Evolutionary conservation across 2,797 vertebrate genomes (phyloP), one percentile per base, ranked within the genome.

Genomic region (Gastrophryne carolinensis): DNA sequence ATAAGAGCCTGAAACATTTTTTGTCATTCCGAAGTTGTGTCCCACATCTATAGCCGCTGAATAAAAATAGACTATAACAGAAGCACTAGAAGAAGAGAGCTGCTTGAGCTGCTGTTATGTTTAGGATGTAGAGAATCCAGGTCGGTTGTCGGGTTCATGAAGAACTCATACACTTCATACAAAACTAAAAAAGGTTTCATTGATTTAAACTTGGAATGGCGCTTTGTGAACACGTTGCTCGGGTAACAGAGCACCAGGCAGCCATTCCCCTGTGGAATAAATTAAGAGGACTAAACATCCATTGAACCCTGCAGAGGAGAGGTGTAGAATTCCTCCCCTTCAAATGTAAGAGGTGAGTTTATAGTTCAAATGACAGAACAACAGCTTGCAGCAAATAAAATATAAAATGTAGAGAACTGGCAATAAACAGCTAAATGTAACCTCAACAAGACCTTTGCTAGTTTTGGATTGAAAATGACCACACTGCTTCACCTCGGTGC

Each of bases 171-270:
- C 30, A 69, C 17, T 30, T 56, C 39, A 56, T 30, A 17, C 56
- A 56, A n/a, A n/a, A n/a, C n/a, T n/a, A n/a, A 69, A 56, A 69
- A 69, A 69, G 29, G 50, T 56, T 68, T 41, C 44, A 69, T 56
- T 5, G 35, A 69, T 69, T 69, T 44, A 21, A 35, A 44, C 44
- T 19, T 41, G 50, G 39, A 39, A 27, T 29, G n/a, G 23, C 7
- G 52, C 35, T 39, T 41, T 41, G 15, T 56, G 27, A 44, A 56
- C 41, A 24, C 53, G 47, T 8, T 53, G 29, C 12, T 34, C 9
- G 4, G 64, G 21, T 15, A 29, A 15, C 21, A 52, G 65, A 56
- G 17, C 44, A 50, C 32, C 24, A 32, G 32, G 62, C n/a, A 13
- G 26, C 17, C 3, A 19, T 10, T 69, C 34, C 24, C 10, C 23